phyloP scores from a whole-genome alignment of 2,888 invertebrate genomes.

The Clivina fossor region DNA sequence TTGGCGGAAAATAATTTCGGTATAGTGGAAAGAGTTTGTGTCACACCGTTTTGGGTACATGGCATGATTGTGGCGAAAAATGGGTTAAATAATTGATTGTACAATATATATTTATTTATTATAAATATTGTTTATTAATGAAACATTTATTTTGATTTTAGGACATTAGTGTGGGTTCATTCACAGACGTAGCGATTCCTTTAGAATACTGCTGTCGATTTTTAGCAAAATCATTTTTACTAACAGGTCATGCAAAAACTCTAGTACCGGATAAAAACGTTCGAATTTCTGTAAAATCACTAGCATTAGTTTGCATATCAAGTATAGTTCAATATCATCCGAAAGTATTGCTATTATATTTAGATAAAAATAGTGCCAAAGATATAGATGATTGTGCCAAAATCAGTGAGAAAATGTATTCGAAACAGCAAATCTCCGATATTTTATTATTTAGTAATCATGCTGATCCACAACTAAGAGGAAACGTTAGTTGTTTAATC shows the following conservation, averaged over 20 bases:
- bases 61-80: too few species aligned
- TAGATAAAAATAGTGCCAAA: slow-evolving; percentile 60
- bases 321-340: slow-evolving; percentile 76
- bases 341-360: slow-evolving; percentile 65
- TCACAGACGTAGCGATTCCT: slow-evolving; percentile 65
- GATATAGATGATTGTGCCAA: slow-evolving; percentile 41
- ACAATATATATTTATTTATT: too few species aligned
- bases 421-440: slow-evolving; percentile 67
- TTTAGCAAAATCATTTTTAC: slow-evolving; percentile 70
- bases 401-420: slow-evolving; percentile 37
- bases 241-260: slow-evolving; percentile 61
- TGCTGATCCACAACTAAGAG: slow-evolving; percentile 80
- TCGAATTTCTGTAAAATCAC: slow-evolving; percentile 87
- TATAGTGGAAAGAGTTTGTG: too few species aligned
- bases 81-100: too few species aligned
- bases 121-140: background rate
- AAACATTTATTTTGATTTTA: slow-evolving; percentile 45
- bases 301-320: slow-evolving; percentile 79
- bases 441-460: slow-evolving; percentile 71
- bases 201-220: slow-evolving; percentile 73
- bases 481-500: slow-evolving; percentile 67
- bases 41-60: too few species aligned
- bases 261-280: slow-evolving; percentile 73
- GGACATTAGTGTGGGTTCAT: slow-evolving; percentile 67
- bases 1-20: too few species aligned